These are phyloP conservation scores for Peromyscus eremicus DNA, from an alignment of 2,797 vertebrate genomes.

Conservation along the genomic window DNA sequence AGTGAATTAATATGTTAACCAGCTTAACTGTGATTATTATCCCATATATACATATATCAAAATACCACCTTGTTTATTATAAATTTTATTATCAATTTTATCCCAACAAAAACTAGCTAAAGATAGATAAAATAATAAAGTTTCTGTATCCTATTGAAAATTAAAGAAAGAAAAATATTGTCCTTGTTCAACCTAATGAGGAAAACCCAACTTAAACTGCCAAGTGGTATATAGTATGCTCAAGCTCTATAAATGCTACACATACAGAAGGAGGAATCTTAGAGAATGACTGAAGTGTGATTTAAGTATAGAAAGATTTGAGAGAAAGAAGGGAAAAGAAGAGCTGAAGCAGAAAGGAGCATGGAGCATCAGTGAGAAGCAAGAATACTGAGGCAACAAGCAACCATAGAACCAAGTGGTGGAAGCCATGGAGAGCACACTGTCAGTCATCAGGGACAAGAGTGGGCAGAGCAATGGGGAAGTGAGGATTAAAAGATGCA, in stretches of 20 bases:
- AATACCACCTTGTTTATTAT: neutral
- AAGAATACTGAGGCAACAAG: neutral
- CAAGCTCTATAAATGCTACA: neutral
- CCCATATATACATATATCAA: neutral
- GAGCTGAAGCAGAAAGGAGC: neutral
- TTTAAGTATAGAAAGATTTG: neutral
- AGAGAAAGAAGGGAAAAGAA: too few relatives aligned
- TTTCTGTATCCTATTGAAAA: neutral
- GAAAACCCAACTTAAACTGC: neutral
- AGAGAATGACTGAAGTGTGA: neutral
- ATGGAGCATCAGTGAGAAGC: neutral
- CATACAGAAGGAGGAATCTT: rapidly evolving
- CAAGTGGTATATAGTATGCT: neutral
- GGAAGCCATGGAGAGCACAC: neutral
- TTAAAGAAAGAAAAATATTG: neutral
- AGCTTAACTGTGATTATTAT: neutral
- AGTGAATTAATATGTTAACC: neutral
- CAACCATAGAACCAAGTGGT: neutral
- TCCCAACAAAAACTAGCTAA: neutral
- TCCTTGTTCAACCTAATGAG: neutral
- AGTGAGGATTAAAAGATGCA: neutral
- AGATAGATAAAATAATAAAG: neutral
- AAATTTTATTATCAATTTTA: neutral
- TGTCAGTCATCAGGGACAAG: neutral
- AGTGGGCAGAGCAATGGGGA: neutral